phyloP scores from a whole-genome alignment of 2,113 vertebrate genomes.

The Maccullochella peelii region DNA sequence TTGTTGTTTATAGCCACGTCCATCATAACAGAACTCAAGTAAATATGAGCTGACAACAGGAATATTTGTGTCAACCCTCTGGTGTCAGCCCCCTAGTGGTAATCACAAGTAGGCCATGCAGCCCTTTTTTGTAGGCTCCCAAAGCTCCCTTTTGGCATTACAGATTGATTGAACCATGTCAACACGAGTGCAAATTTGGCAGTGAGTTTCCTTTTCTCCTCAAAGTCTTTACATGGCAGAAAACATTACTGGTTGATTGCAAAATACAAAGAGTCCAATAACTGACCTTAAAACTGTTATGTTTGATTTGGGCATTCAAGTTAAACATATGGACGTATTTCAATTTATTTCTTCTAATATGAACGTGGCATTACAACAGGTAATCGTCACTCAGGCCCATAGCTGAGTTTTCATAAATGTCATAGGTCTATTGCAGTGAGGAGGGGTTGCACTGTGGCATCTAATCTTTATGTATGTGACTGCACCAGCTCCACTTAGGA shows the following conservation, averaged over 20 bases:
- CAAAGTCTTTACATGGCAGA: background rate
- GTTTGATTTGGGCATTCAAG: background rate
- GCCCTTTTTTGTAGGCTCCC: conserved; percentile 17
- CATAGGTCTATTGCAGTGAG: background rate
- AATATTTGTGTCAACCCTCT: conserved; percentile 54
- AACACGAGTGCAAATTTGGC: conserved; percentile 3
- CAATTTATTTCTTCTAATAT: background rate
- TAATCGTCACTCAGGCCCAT: background rate
- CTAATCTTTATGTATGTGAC: conserved; percentile 49
- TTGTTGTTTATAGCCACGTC: background rate
- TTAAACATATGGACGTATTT: background rate
- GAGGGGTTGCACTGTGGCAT: background rate
- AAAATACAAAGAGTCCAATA: background rate
- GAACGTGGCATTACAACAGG: background rate
- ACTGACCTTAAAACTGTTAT: background rate
- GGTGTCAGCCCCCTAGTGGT: conserved; percentile 41
- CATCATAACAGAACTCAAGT: background rate
- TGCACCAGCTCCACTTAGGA: conserved; percentile 27
- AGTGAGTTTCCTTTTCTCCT: conserved; percentile 16
- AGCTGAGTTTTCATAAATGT: background rate
- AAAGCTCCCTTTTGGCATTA: conserved; percentile 24
- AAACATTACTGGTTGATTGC: background rate
- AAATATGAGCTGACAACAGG: conserved; percentile 45
- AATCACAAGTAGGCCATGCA: conserved; percentile 50
- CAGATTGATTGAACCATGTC: conserved; percentile 37